These are phyloP conservation scores for Buphagus erythrorhynchus DNA, from an alignment of 2,797 vertebrate genomes.

Conservation along the genomic window DNA sequence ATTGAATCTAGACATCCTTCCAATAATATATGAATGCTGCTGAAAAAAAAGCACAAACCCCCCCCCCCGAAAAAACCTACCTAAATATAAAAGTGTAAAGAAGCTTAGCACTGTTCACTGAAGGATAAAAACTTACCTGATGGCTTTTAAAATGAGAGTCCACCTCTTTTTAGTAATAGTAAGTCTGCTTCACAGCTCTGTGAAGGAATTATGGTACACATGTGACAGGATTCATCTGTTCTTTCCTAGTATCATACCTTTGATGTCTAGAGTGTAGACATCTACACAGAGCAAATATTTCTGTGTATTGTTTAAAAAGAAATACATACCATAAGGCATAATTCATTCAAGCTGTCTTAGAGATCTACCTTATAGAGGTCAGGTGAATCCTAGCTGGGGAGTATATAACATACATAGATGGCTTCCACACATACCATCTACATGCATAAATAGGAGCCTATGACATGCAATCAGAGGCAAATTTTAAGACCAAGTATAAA, in stretches of 20 bases:
- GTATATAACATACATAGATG: no score
- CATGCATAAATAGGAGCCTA: background rate
- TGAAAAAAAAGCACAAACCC: background rate
- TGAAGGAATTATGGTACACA: background rate
- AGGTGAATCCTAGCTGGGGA: background rate
- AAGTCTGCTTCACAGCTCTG: background rate
- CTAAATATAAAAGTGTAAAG: background rate
- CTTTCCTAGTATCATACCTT: background rate
- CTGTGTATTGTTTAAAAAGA: background rate
- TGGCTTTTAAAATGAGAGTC: background rate
- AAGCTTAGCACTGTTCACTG: background rate
- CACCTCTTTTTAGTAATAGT: background rate
- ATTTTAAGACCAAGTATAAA: background rate
- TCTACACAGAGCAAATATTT: background rate
- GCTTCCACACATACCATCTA: accelerated
- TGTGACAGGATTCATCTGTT: background rate
- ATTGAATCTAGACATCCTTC: background rate
- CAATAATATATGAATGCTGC: background rate
- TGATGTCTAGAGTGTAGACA: background rate
- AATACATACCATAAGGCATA: background rate
- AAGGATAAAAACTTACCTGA: background rate
- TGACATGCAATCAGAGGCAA: background rate
- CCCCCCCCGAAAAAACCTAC: accelerated
- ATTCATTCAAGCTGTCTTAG: background rate
- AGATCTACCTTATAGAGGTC: background rate